Evolutionary conservation across 2,888 invertebrate species (phyloP), one percentile per base, ranked within the genome.

Genomic region (Deroplatys truncata): DNA sequence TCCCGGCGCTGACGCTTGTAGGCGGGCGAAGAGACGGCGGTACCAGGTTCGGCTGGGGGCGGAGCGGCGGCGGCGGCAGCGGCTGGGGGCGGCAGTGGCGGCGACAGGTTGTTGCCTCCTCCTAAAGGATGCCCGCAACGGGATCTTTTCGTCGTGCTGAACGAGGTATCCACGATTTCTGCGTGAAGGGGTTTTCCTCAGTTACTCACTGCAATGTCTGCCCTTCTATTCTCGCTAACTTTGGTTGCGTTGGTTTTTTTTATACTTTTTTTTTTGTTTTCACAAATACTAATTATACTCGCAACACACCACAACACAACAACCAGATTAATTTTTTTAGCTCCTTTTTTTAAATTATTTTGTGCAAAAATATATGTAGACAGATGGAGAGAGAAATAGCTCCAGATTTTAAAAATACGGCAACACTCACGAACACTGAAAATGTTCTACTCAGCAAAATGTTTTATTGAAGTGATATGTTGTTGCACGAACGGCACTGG

Each of bases 31-130:
- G 92, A 91, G 9, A 92, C 91, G 49, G 92, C 92, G n/a, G 92
- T 91, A 91, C 90, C 90, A 92, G 91, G 72, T 91, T 88, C 56
- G 56, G 56, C 56, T 72, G 56, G 56, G 89, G 91, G 89, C 92
- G 91, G 90, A 72, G 91, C 91, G 89, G 91, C 16, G 91, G 91
- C 91, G 84, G 91, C 91, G 84, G 91, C 91, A 25, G 92, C 91
- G 82, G 92, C 92, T 91, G 15, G 92, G 91, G 82, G 92, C 91
- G 49, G 92, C 91, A n/a, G 92, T 92, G 72, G 92, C 92, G 89
- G 92, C 91, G 49, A 91, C 90, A 92, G 85, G 84, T 35, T 86
- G 83, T 31, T 43, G 89, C 84, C 82, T 82, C 84, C 90, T 83
- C 49, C 83, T 89, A 90, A 85, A 43, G 85, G 29, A 84, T 82